These are phyloP conservation scores for Drosophila cardini DNA, from an alignment of 1,140 invertebrate genomes.

Conservation along the genomic window DNA sequence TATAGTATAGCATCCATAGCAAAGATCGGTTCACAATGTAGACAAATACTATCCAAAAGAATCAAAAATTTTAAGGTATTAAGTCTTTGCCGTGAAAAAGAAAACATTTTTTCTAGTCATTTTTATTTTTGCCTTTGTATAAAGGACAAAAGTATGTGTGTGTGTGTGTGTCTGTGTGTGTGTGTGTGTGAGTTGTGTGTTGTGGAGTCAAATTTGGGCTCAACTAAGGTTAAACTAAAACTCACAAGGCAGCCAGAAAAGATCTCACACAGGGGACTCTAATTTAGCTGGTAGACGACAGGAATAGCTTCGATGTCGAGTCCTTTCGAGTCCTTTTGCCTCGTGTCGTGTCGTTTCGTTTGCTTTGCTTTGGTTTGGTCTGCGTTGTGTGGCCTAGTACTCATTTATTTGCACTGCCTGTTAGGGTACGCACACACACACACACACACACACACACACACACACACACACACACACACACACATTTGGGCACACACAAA, in stretches of 20 bases:
- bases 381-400: slow-evolving; percentile 41
- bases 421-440: slow-evolving; percentile 51
- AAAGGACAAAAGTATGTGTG: not conserved
- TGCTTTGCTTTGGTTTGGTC: slow-evolving; percentile 58
- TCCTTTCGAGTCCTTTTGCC: slow-evolving; percentile 22
- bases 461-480: slow-evolving; percentile 12
- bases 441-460: slow-evolving; percentile 16
- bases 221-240: slow-evolving; percentile 41
- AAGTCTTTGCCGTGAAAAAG: no score
- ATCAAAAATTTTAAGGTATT: no score
- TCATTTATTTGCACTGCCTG: slow-evolving; percentile 69
- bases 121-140: slow-evolving; percentile 9
- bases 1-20: no score
- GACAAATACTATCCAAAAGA: no score
- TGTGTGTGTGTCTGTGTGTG: not conserved
- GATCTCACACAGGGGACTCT: slow-evolving; percentile 12
- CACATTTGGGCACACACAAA: slow-evolving; percentile 3
- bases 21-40: no score
- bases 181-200: slow-evolving; percentile 1
- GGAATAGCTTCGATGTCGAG: slow-evolving; percentile 10
- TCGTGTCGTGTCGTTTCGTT: slow-evolving; percentile 36
- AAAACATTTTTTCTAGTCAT: slow-evolving; percentile 23
- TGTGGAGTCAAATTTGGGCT: slow-evolving; percentile 56
- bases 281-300: slow-evolving; percentile 21
- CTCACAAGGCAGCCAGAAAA: slow-evolving; percentile 3